Percentiles rank a stretch among this genome's conserved stretches.
Evolutionary conservation across 2,888 invertebrate species (phyloP).

Genomic region (Perizoma flavofasciatum): DNA sequence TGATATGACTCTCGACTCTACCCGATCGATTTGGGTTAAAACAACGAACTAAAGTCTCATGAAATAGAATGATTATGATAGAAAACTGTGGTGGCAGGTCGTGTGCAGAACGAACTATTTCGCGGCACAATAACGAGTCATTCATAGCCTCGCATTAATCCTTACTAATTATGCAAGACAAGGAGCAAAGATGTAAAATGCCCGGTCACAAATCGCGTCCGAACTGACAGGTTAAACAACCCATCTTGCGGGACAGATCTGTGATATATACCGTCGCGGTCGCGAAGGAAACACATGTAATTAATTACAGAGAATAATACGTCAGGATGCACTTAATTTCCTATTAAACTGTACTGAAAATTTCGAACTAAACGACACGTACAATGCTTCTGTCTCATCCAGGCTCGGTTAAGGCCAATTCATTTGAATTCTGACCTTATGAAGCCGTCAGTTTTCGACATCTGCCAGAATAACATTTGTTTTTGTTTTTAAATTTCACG

Average conservation of each 20-base stretch:
- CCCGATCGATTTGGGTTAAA: constrained; percentile 17
- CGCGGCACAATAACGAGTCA: constrained; percentile 70
- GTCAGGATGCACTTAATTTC: constrained; percentile 78
- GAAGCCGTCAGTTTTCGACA: constrained; percentile 34
- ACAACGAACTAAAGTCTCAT: constrained; percentile 4
- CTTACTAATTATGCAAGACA: constrained; percentile 81
- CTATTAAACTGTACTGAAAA: constrained; percentile 72
- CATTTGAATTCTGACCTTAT: constrained; percentile 8
- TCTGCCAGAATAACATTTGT: constrained; percentile 34
- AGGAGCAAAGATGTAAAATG: constrained; percentile 79
- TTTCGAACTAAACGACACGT: constrained; percentile 57
- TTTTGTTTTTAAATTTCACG: constrained; percentile 50
- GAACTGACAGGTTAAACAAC: constrained; percentile 79
- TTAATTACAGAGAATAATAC: constrained; percentile 79
- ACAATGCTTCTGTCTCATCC: constrained; percentile 15
- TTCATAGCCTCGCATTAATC: constrained; percentile 78
- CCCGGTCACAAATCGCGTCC: constrained; percentile 78
- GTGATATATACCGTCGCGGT: constrained; percentile 73
- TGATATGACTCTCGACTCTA: constrained; percentile 18
- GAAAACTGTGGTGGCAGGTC: constrained; percentile 43
- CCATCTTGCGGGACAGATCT: constrained; percentile 77
- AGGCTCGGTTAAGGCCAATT: neutral
- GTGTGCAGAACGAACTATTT: constrained; percentile 53
- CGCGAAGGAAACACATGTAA: constrained; percentile 73
- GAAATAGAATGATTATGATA: constrained; percentile 19